These are phyloP conservation scores for Pygoscelis antarcticus DNA, from an alignment of 2,113 vertebrate genomes.

Conservation along the genomic window DNA sequence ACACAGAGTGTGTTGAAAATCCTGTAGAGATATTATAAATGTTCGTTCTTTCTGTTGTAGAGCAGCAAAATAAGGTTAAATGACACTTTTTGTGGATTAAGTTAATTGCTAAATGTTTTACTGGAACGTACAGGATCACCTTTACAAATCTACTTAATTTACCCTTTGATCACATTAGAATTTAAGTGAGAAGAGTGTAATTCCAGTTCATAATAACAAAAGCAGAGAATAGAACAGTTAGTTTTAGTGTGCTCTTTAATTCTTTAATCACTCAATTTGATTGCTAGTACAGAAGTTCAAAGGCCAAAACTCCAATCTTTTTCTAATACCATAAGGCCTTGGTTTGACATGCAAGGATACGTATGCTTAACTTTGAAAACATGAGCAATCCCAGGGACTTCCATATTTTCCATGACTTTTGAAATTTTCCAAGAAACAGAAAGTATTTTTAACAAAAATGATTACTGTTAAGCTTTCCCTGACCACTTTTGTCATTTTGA, in stretches of 20 bases:
- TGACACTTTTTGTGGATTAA: conserved; percentile 6
- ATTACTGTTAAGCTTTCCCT: not conserved
- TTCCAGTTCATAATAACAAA: conserved; percentile 20
- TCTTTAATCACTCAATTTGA: not conserved
- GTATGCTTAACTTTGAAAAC: not conserved
- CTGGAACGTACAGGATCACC: conserved; percentile 28
- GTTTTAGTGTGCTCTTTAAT: conserved; percentile 5
- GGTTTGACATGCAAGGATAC: not conserved
- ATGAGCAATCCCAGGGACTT: not conserved
- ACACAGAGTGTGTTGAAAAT: not conserved
- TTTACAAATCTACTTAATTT: conserved; percentile 52
- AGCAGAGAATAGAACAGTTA: not conserved
- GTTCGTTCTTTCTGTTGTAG: not conserved
- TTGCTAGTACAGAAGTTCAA: not conserved
- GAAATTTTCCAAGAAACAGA: not conserved
- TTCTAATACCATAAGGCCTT: not conserved
- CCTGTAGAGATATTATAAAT: not conserved
- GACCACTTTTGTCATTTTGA: not conserved
- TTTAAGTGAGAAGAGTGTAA: conserved; percentile 25
- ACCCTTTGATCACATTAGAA: conserved; percentile 27
- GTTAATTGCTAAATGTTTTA: conserved; percentile 28
- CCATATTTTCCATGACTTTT: not conserved
- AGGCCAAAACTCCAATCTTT: not conserved
- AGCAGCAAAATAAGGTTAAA: conserved; percentile 18
- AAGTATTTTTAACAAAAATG: not conserved